Evolutionary conservation across 1,140 invertebrate genomes (phyloP), one percentile per base, ranked within the genome.

Genomic region (Magallana angulata): DNA sequence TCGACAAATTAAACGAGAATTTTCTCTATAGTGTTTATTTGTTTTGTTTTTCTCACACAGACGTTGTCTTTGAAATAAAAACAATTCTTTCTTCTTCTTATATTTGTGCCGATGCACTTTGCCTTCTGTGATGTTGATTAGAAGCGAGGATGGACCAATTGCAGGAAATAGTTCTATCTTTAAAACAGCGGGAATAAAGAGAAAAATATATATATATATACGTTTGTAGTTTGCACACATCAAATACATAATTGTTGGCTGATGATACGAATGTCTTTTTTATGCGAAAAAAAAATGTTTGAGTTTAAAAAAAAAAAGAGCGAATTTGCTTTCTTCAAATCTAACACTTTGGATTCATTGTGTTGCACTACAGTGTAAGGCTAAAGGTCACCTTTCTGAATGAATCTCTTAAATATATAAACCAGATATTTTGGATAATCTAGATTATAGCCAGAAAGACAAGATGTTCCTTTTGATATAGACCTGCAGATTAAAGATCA

Each of bases 61-160:
- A 76, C 24, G 24, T 76, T 76, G 68, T 76, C 68, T 76, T 76
- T 76, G 68, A 76, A 24, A 30, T 62, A 30, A 30, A 76, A 76
- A 76, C 68, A 24, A 76, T 36, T 9, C 24, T 30, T 76, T 16
- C 24, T 24, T 68, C n/a, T 8, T 18, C 64, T 48, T 48, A 48
- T 48, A 48, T 48, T 48, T 5, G 36, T 48, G 36, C 18, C 18
- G 7, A 6, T 24, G 64, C 16, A 68, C 64, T 68, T 68, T 76
- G 18, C 36, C 68, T 76, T 12, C 9, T 24, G 24, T 30, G 68
- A 24, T 76, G 68, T 76, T 36, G 68, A 76, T 76, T 76, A 12
- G 7, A 76, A 12, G 68, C 36, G 30, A 3, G 9, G 24, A 36
- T 12, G 36, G 24, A 30, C 8, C 36, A 11, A 76, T 24, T 11